Conservation (phyloP, 53 echinoderm and acorn worm species). For the Paracentrotus lividus region DNA sequence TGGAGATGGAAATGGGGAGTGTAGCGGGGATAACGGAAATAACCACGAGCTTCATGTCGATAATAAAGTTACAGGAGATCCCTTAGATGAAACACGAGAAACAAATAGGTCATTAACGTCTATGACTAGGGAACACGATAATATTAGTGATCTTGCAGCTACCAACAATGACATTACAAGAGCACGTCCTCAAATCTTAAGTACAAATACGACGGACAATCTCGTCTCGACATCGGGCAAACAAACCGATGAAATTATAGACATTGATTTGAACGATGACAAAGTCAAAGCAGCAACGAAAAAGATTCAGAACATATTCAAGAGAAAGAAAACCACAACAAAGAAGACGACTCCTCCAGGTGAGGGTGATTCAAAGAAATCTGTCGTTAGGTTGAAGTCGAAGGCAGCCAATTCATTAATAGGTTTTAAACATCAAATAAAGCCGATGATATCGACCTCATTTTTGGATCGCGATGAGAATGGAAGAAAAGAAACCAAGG, state of each 20-base stretch:
- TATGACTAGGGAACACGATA: not conserved
- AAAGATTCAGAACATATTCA: constrained; percentile 53
- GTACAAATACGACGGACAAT: constrained; percentile 31
- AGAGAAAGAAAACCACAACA: not conserved
- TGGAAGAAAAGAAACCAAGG: constrained; percentile 10
- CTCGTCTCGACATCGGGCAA: constrained; percentile 29
- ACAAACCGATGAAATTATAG: not conserved
- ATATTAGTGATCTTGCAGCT: not conserved
- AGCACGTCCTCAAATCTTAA: constrained; percentile 10
- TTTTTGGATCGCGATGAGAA: constrained; percentile 31
- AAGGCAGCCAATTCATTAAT: not conserved
- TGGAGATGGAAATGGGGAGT: not conserved
- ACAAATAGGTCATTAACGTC: not conserved
- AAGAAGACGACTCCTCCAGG: not conserved
- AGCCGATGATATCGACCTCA: constrained; percentile 52
- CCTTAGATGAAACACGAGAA: not conserved
- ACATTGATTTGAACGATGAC: constrained; percentile 53
- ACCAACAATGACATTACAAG: not conserved
- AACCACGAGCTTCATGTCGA: not conserved
- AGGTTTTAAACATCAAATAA: not conserved
- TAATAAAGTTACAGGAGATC: not conserved
- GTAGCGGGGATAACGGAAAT: not conserved
- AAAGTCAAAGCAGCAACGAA: constrained; percentile 26
- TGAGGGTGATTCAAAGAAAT: constrained; percentile 19
- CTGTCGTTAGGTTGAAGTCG: not conserved